phyloP scores from a whole-genome alignment of 1,140 invertebrate genomes.

The Drosophila teissieri region DNA sequence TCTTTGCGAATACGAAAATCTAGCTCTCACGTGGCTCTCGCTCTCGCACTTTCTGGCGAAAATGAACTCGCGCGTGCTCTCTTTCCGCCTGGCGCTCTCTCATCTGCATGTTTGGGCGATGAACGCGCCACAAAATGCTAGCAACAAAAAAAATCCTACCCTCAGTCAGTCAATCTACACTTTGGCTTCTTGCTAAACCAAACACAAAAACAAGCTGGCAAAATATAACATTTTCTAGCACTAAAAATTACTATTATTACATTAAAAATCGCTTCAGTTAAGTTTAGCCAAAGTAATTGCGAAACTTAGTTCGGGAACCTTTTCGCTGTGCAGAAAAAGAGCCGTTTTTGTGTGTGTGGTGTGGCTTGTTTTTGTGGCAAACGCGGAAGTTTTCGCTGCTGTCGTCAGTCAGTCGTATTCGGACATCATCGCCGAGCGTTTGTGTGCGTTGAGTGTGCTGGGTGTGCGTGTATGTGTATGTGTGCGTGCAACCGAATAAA shows the following conservation, averaged over 20 bases:
- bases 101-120: conserved; percentile 65
- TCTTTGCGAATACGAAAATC: conserved; percentile 14
- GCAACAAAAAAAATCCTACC: conserved; percentile 80
- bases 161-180: conserved; percentile 84
- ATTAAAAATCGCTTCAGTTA: conserved; percentile 8
- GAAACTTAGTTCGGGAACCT: neutral
- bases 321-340: conserved; percentile 27
- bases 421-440: conserved; percentile 48
- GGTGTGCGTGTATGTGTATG: conserved; percentile 1
- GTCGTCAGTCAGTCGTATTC: conserved; percentile 48
- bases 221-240: conserved; percentile 26
- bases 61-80: conserved; percentile 46
- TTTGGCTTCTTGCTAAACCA: conserved; percentile 84
- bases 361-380: conserved; percentile 34
- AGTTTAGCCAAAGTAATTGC: neutral
- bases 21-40: conserved; percentile 41
- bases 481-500: conserved; percentile 25
- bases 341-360: conserved; percentile 3
- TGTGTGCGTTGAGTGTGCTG: conserved; percentile 17
- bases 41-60: conserved; percentile 16
- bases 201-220: conserved; percentile 54
- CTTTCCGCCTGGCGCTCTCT: conserved; percentile 28
- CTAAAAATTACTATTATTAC: conserved; percentile 7
- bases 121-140: conserved; percentile 62
- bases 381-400: conserved; percentile 52